Conservation (phyloP, 1,140 invertebrate genomes). For the Cephus cinctus region DNA sequence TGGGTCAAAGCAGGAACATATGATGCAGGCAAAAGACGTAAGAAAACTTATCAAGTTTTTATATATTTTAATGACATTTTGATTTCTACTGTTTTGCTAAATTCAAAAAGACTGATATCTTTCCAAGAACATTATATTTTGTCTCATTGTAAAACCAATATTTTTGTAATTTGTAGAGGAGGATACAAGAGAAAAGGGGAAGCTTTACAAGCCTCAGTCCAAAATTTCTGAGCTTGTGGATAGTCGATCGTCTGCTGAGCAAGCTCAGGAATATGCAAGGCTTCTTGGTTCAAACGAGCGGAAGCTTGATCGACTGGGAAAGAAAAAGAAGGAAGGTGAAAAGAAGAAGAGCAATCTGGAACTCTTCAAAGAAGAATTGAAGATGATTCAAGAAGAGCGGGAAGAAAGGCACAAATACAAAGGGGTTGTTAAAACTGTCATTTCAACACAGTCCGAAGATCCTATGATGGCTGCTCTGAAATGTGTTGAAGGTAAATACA, state of each 20-base stretch:
- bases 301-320: conserved; percentile 67
- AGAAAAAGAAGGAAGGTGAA: conserved; percentile 81
- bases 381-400: conserved; percentile 94
- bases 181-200: conserved; percentile 85
- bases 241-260: conserved; percentile 55
- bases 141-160: conserved; percentile 1
- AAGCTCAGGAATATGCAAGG: conserved; percentile 72
- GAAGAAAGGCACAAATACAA: conserved; percentile 94
- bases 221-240: conserved; percentile 63
- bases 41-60: conserved; percentile 32
- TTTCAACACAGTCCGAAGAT: conserved; percentile 44
- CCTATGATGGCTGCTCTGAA: conserved; percentile 52
- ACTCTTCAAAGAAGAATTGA: conserved; percentile 92
- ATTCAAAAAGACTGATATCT: no score
- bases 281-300: conserved; percentile 62
- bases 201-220: conserved; percentile 91
- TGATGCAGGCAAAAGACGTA: conserved; percentile 90
- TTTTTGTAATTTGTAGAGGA: conserved; percentile 63
- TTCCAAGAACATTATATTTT: conserved; percentile 6
- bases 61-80: conserved; percentile 1
- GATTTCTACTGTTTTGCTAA: no score
- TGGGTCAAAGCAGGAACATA: conserved; percentile 98
- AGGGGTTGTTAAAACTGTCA: conserved; percentile 59
- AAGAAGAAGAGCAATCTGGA: conserved; percentile 98
- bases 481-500: conserved; percentile 47